These are phyloP conservation scores for Shinisaurus crocodilurus DNA, from an alignment of 2,113 vertebrate species.

Conservation along the genomic window DNA sequence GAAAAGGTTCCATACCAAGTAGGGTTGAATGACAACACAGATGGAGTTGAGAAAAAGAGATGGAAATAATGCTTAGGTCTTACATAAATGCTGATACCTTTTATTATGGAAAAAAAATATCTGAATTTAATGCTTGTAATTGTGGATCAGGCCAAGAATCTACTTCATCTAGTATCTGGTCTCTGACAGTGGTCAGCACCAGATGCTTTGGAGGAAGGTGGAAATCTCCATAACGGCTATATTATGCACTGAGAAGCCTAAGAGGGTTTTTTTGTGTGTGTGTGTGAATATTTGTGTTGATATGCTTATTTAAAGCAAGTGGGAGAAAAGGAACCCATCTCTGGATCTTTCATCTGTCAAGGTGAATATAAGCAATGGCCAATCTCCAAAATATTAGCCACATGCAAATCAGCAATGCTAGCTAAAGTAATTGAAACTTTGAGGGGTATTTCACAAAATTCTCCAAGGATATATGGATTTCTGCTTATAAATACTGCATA, in stretches of 20 bases:
- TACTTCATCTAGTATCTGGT: neutral
- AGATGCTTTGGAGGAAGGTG: constrained; percentile 1
- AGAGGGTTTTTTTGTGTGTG: constrained; percentile 38
- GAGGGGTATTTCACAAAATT: constrained; percentile 37
- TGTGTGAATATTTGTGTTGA: constrained; percentile 50
- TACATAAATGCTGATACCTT: neutral
- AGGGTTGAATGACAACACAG: neutral
- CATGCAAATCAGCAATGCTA: constrained; percentile 58
- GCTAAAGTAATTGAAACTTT: constrained; percentile 34
- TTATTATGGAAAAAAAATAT: neutral
- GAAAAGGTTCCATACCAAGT: rapidly evolving
- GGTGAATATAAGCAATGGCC: constrained; percentile 55
- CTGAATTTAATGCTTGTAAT: neutral
- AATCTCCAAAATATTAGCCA: constrained; percentile 58
- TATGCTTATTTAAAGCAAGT: constrained; percentile 42
- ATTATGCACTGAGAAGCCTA: neutral
- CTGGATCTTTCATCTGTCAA: constrained; percentile 53
- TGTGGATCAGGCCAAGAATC: neutral
- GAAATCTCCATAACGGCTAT: constrained; percentile 31
- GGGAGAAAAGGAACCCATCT: constrained; percentile 41
- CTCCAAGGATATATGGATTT: constrained; percentile 40
- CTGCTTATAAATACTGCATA: constrained; percentile 36
- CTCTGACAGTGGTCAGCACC: neutral
- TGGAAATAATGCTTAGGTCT: neutral
- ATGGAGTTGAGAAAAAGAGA: constrained; percentile 10